phyloP scores from a whole-genome alignment of 1,140 invertebrate species.

The Drosophila subobscura region DNA sequence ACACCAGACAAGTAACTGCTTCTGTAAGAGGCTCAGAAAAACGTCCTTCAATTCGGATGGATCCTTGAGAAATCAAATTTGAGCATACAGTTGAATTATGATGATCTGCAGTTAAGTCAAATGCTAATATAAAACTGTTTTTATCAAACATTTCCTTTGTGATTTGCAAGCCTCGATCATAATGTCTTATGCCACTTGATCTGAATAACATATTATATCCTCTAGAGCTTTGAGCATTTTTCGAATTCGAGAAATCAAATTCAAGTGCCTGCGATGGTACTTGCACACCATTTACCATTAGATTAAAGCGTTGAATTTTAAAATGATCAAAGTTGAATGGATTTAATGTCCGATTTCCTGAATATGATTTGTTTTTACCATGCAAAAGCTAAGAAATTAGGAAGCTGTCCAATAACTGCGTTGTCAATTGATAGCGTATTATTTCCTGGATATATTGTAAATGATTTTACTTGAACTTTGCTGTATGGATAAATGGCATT shows the following conservation, averaged over 20 bases:
- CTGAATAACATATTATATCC: too few relatives aligned
- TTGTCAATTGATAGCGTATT: conserved; percentile 2
- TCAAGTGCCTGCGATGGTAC: neutral
- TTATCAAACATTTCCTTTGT: neutral
- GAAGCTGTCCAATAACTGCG: neutral
- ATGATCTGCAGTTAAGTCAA: too few relatives aligned
- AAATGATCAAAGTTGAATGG: conserved; percentile 3
- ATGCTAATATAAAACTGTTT: too few relatives aligned
- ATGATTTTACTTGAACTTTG: conserved; percentile 8
- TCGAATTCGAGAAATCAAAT: neutral
- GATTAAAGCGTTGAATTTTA: conserved; percentile 6
- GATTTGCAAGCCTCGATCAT: conserved; percentile 5
- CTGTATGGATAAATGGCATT: conserved; percentile 1
- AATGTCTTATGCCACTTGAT: too few relatives aligned
- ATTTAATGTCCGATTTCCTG: neutral
- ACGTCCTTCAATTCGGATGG: neutral
- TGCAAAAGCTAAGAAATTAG: neutral
- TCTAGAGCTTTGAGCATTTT: neutral
- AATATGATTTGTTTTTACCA: neutral
- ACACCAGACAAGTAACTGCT: neutral
- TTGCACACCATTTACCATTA: neutral
- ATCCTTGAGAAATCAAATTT: conserved; percentile 5
- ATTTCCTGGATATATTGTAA: conserved; percentile 7
- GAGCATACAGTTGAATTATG: neutral
- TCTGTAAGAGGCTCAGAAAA: neutral